These are phyloP conservation scores for Panorpa germanica DNA, from an alignment of 2,888 invertebrate species.

Conservation along the genomic window DNA sequence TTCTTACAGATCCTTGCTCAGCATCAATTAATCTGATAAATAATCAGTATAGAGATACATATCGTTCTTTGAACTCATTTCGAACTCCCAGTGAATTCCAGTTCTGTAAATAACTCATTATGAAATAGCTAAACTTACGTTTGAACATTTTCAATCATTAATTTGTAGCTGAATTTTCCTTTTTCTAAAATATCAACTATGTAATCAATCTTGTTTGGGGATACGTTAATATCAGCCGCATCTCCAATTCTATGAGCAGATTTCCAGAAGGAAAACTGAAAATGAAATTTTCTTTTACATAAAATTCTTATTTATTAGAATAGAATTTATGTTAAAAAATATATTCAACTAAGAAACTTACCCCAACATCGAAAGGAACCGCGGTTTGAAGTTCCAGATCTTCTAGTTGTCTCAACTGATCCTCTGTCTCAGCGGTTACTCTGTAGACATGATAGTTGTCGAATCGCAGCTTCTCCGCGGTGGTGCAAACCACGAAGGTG, in stretches of 20 bases:
- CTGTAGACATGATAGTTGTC: constrained; percentile 21
- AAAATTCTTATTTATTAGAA: no score
- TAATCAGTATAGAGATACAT: background rate
- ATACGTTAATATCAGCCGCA: constrained; percentile 18
- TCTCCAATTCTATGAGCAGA: constrained; percentile 4
- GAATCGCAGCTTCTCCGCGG: no score
- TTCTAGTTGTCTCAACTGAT: no score
- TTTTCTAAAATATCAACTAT: constrained; percentile 16
- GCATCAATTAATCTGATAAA: constrained; percentile 12
- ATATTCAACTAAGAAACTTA: constrained; percentile 8
- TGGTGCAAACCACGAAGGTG: no score
- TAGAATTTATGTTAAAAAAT: no score
- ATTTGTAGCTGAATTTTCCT: constrained; percentile 14
- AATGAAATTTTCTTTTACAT: no score
- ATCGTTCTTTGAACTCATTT: no score
- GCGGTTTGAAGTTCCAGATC: background rate
- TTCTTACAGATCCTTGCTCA: constrained; percentile 10
- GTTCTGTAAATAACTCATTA: background rate
- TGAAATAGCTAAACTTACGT: constrained; percentile 12
- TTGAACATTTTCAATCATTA: constrained; percentile 21
- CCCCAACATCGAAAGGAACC: constrained; percentile 9
- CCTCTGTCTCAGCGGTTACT: constrained; percentile 12
- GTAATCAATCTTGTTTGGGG: constrained; percentile 18
- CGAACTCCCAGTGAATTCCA: no score
- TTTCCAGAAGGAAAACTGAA: no score